Evolutionary conservation across 2,888 invertebrate genomes (phyloP), one percentile per base, ranked within the genome.

Genomic region (Trichogramma evanescens): DNA sequence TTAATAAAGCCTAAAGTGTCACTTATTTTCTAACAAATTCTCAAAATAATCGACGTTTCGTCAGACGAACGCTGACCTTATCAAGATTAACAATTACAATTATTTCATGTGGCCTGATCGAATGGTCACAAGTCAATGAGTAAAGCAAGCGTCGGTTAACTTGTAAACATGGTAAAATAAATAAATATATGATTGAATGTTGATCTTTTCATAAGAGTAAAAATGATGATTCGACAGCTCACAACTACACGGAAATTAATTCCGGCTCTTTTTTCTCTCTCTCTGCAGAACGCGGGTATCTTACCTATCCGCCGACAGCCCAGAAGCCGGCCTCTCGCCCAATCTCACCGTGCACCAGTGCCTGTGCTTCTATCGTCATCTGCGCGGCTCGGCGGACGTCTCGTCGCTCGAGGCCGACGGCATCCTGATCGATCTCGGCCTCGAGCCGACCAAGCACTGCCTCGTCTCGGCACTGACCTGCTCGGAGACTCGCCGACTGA

Each of bases 311-410:
- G 83, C 84, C 67, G 89, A 91, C 73, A 83, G 86, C 13, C 84
- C 84, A 68, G 89, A 91, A 74, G 84, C 86, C 39, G 84, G 89
- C 63, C 80, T 94, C n/a, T 90, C 90, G 72, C 88, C 90, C 0
- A 86, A 90, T 65, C 87, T 96, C 84, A 93, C 93, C 5, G 93
- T 93, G n/a, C 85, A 90, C 64, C 94, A 95, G 75, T 92, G 93
- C 3, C 80, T 96, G 66, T 84, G 87, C 66, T 93, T 93, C 75
- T 91, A 93, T 75, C 88, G 91, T 43, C 84, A 91, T 60, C 78
- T 94, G 66, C 81, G 87, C 63, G 83, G 84, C 66, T 88, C 87
- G 0, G 80, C 81, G 38, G 84, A 84, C 65, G 81, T 82, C 61
- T 83, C 83, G 50, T 84, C 85, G 64, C 79, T 86, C 67, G 88